These are phyloP conservation scores for Sander vitreus DNA, from an alignment of 2,113 vertebrate genomes.

Conservation along the genomic window DNA sequence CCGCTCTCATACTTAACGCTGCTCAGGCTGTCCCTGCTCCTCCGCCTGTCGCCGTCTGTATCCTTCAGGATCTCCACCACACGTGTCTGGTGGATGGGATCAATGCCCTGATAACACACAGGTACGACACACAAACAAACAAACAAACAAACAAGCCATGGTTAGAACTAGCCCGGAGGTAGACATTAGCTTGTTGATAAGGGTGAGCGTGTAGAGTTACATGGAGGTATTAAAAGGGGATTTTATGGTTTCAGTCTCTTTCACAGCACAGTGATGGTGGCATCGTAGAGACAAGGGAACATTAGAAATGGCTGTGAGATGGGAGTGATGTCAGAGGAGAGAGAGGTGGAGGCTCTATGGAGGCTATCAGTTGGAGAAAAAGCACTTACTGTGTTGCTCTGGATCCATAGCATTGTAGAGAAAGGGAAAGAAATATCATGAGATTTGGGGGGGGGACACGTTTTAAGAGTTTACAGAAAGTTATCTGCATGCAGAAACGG, in stretches of 20 bases:
- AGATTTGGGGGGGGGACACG: constrained; percentile 53
- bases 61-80: constrained; percentile 98
- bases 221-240: constrained; percentile 32
- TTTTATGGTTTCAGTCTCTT: constrained; percentile 20
- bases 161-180: neutral
- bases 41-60: constrained; percentile 86
- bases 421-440: constrained; percentile 73
- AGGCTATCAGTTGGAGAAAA: constrained; percentile 62
- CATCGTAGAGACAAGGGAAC: constrained; percentile 24
- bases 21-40: constrained; percentile 88
- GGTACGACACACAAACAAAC: constrained; percentile 1
- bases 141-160: neutral
- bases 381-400: constrained; percentile 88
- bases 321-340: constrained; percentile 57
- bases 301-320: constrained; percentile 56
- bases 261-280: constrained; percentile 4
- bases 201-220: constrained; percentile 27
- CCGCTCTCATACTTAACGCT: constrained; percentile 94
- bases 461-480: constrained; percentile 31
- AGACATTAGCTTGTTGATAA: neutral
- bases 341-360: constrained; percentile 43
- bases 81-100: constrained; percentile 94
- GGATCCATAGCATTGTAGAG: constrained; percentile 81
- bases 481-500: constrained; percentile 20
- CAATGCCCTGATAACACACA: constrained; percentile 87